phyloP scores from a whole-genome alignment of 2,797 vertebrate species.

The Helicolenus hilgendorfi region DNA sequence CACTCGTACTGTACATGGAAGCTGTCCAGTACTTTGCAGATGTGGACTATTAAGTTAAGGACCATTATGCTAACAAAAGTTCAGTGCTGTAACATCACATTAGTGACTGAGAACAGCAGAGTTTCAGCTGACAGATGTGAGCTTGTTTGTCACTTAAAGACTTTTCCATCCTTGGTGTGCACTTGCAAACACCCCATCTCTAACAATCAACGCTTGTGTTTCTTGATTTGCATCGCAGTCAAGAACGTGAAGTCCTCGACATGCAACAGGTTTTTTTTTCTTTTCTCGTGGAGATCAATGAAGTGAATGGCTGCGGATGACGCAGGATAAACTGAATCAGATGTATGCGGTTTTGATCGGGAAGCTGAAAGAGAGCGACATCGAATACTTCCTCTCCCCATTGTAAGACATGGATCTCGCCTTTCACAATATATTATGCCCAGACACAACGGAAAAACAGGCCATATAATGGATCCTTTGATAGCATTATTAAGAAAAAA shows the following conservation, averaged over 20 bases:
- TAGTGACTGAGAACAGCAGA: constrained; percentile 13
- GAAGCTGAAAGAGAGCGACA: constrained; percentile 60
- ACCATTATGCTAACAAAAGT: constrained; percentile 18
- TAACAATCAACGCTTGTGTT: constrained; percentile 47
- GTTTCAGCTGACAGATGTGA: constrained; percentile 31
- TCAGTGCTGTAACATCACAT: constrained; percentile 18
- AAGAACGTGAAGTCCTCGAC: constrained; percentile 30
- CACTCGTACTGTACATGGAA: background rate
- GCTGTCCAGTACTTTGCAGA: constrained; percentile 5
- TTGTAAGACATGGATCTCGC: constrained; percentile 54
- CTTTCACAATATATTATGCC: constrained; percentile 56
- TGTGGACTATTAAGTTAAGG: constrained; percentile 7
- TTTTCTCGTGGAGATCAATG: constrained; percentile 59
- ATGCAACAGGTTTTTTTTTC: constrained; percentile 19
- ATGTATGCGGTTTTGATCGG: constrained; percentile 76
- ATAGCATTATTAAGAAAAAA: constrained; percentile 63
- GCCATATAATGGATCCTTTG: constrained; percentile 65
- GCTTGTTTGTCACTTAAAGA: constrained; percentile 25
- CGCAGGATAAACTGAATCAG: constrained; percentile 68
- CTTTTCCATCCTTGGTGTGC: constrained; percentile 46
- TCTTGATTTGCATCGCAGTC: constrained; percentile 34
- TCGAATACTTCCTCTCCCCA: constrained; percentile 71
- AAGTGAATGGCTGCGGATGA: constrained; percentile 59
- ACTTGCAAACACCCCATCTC: constrained; percentile 55
- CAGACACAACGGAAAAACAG: constrained; percentile 54